Conservation (phyloP, 2,113 vertebrate genomes). For the Gymnorhina tibicen region DNA sequence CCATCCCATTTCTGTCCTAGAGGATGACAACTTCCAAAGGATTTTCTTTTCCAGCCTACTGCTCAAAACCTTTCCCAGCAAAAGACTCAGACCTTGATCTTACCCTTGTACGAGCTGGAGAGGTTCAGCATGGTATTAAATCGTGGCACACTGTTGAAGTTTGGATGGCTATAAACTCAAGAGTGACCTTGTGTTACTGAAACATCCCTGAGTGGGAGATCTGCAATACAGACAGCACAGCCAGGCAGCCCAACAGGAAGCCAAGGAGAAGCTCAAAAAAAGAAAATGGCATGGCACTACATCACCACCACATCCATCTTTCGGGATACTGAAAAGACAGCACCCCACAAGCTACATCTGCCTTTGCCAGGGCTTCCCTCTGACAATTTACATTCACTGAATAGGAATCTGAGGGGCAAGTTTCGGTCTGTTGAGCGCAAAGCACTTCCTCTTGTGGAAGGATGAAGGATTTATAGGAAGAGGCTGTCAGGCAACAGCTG, state of each 20-base stretch:
- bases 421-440: not conserved
- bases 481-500: not conserved
- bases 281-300: not conserved
- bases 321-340: not conserved
- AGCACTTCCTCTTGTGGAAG: not conserved
- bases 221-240: not conserved
- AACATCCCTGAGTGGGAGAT: not conserved
- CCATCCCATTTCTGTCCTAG: not conserved
- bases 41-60: not conserved
- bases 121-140: not conserved
- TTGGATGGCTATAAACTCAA: not conserved
- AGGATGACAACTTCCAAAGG: not conserved
- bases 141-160: not conserved
- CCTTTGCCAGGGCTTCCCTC: not conserved
- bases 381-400: not conserved
- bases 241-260: not conserved
- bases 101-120: not conserved
- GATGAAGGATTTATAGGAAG: not conserved
- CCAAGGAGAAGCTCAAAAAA: not conserved
- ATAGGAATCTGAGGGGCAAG: not conserved
- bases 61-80: not conserved
- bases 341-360: not conserved
- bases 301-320: not conserved
- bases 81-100: not conserved
- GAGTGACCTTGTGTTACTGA: not conserved